Evolutionary conservation across 2,797 vertebrate genomes (phyloP).

Genomic region (Clamator glandarius): DNA sequence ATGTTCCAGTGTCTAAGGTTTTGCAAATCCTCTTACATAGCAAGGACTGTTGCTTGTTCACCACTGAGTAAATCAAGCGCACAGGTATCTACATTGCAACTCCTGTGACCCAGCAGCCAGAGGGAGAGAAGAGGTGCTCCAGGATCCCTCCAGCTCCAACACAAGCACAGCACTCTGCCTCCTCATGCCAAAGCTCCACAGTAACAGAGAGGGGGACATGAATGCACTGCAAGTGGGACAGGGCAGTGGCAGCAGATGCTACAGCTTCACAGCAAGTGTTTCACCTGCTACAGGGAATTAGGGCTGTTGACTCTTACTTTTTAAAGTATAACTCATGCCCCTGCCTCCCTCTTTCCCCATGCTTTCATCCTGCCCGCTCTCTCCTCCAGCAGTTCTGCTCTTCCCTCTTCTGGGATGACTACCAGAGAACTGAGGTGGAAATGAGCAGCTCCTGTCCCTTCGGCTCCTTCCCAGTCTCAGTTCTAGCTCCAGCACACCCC

Average conservation of each 20-base stretch:
- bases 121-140: neutral
- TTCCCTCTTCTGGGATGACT: neutral
- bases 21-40: too few relatives aligned
- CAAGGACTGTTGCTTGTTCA: too few relatives aligned
- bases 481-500: neutral
- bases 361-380: neutral
- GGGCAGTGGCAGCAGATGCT: neutral
- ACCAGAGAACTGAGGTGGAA: neutral
- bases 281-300: neutral
- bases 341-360: neutral
- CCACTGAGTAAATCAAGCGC: neutral
- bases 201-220: neutral
- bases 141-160: neutral
- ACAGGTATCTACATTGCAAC: neutral
- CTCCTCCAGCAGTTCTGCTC: neutral
- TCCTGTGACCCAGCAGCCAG: neutral
- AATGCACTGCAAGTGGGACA: neutral
- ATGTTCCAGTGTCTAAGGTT: too few relatives aligned
- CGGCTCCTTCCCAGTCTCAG: neutral
- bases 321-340: neutral
- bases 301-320: neutral
- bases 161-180: neutral
- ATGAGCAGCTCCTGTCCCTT: neutral
- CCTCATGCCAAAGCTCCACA: neutral
- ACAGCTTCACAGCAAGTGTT: neutral